Conservation (phyloP, 2,113 vertebrate genomes). For the Mugil cephalus region DNA sequence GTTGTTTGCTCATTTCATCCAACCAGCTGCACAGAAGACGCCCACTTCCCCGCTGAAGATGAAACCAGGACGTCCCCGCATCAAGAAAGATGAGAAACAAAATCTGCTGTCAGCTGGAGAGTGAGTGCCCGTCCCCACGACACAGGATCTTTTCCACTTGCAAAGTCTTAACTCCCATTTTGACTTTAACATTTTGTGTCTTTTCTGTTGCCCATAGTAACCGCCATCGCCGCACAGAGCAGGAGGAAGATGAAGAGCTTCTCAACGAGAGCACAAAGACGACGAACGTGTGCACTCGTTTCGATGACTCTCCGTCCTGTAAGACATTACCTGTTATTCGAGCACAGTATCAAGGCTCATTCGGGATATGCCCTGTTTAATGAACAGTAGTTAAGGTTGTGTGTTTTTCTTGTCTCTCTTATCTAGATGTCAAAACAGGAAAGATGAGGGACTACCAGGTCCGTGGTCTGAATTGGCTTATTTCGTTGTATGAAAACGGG, state of each 20-base stretch:
- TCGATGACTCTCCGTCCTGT: conserved; percentile 98
- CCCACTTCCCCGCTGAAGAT: conserved; percentile 98
- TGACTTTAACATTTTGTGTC: background rate
- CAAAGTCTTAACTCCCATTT: background rate
- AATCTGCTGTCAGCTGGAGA: conserved; percentile 95
- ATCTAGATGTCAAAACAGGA: conserved; percentile 92
- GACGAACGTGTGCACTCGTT: conserved; percentile 95
- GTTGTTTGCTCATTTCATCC: conserved; percentile 98
- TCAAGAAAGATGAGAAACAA: conserved; percentile 99
- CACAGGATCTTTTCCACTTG: background rate
- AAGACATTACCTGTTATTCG: conserved; percentile 61
- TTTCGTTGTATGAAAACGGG: conserved; percentile 98
- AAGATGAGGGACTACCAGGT: conserved; percentile 97
- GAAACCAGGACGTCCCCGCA: conserved; percentile 96
- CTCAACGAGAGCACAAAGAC: conserved; percentile 95
- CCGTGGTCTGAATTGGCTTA: conserved; percentile 98
- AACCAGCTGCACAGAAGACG: conserved; percentile 98
- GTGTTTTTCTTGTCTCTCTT: conserved; percentile 32
- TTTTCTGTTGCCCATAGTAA: conserved; percentile 81
- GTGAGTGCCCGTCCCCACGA: conserved; percentile 84
- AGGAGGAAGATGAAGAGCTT: conserved; percentile 97
- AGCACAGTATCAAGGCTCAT: background rate
- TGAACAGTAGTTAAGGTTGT: background rate
- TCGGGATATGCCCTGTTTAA: background rate
- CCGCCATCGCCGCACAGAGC: conserved; percentile 96